Conservation (phyloP, 2,113 vertebrate species). For the Panthera uncia region DNA sequence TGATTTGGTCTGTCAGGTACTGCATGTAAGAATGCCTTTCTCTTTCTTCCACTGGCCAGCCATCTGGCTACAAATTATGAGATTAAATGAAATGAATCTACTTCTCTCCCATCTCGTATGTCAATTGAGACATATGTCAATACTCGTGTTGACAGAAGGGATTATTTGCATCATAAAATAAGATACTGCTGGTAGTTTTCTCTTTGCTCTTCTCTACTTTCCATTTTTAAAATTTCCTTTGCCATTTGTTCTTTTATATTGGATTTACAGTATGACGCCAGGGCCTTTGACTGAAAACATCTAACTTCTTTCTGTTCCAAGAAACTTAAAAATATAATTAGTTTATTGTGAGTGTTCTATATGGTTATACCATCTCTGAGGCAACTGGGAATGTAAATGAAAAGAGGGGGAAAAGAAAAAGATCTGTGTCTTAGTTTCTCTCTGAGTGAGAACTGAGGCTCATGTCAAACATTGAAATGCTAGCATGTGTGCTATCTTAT, state of each 20-base stretch:
- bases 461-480: background rate
- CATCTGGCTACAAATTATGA: background rate
- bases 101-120: background rate
- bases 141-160: background rate
- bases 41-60: background rate
- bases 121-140: background rate
- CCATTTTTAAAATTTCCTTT: background rate
- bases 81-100: background rate
- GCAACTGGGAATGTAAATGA: background rate
- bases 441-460: background rate
- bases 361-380: background rate
- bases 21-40: background rate
- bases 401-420: background rate
- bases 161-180: conserved; percentile 18
- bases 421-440: background rate
- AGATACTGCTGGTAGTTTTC: background rate
- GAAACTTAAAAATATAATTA: background rate
- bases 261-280: background rate
- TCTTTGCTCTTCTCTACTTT: background rate
- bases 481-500: background rate
- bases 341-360: background rate
- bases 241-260: conserved; percentile 13
- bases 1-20: background rate
- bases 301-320: background rate
- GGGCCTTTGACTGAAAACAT: background rate